Percentiles rank a stretch among this genome's conserved stretches.
phyloP scores from a whole-genome alignment of 2,797 vertebrate species.

The Sebastes alutus region DNA sequence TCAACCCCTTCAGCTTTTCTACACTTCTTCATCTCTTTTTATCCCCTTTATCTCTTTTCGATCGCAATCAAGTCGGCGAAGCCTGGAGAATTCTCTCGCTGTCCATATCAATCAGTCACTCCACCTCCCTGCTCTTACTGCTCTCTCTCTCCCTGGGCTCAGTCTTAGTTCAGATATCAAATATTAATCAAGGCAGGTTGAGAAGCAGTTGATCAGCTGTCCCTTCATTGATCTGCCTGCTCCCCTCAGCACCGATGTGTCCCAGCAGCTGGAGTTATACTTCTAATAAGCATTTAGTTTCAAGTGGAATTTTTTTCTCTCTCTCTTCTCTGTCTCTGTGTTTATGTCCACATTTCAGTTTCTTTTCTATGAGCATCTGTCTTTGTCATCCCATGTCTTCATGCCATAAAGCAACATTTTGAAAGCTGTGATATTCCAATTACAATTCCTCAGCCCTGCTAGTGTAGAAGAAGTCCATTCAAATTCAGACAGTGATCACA shows the following conservation, averaged over 20 bases:
- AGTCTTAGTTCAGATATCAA: conserved; percentile 66
- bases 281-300: conserved; percentile 20
- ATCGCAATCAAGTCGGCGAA: conserved; percentile 45
- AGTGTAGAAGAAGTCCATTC: conserved; percentile 8
- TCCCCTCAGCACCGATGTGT: conserved; percentile 3
- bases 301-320: background rate
- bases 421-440: background rate
- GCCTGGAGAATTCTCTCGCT: conserved; percentile 38
- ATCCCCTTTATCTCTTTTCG: conserved; percentile 44
- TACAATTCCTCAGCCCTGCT: background rate
- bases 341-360: background rate
- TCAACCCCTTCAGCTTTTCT: conserved; percentile 26
- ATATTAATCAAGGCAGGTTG: conserved; percentile 62
- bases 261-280: conserved; percentile 10
- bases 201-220: conserved; percentile 62
- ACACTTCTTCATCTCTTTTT: conserved; percentile 44
- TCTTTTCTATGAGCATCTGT: background rate
- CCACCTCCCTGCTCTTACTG: background rate
- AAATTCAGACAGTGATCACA: conserved; percentile 20
- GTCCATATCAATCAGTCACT: conserved; percentile 47
- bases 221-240: conserved; percentile 41
- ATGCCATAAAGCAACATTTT: background rate
- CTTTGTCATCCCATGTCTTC: background rate
- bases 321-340: background rate
- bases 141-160: conserved; percentile 17